phyloP scores from a whole-genome alignment of 2,113 vertebrate genomes.

The Lophochroa leadbeateri region DNA sequence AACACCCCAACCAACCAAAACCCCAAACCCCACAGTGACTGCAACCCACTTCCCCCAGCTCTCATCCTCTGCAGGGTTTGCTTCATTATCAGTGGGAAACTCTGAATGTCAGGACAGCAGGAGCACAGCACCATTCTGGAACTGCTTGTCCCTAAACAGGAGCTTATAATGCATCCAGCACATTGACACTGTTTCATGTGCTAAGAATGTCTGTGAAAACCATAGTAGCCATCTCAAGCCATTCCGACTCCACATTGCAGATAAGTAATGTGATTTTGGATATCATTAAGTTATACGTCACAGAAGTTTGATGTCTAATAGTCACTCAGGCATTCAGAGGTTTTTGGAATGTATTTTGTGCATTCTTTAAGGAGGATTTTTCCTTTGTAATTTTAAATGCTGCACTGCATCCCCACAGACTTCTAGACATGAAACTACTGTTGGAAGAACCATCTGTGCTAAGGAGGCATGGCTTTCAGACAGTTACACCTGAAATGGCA shows the following conservation, averaged over 20 bases:
- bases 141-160: neutral
- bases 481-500: neutral
- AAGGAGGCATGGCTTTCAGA: neutral
- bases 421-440: neutral
- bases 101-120: neutral
- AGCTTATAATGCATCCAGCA: neutral
- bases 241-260: neutral
- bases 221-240: neutral
- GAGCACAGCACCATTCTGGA: conserved; percentile 6
- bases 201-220: neutral
- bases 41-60: conserved; percentile 28
- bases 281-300: neutral
- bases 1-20: conserved; percentile 13
- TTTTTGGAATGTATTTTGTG: neutral
- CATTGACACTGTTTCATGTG: neutral
- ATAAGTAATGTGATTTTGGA: neutral
- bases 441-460: neutral
- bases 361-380: conserved; percentile 52
- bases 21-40: neutral
- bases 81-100: neutral
- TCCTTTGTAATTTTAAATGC: neutral
- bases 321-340: neutral
- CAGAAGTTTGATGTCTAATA: neutral
- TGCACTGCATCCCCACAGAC: neutral
- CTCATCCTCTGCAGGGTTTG: conserved; percentile 7